Base-by-base conservation (phyloP, 2,113 vertebrate genomes). In the Rhinopomastus cyanomelas region DNA sequence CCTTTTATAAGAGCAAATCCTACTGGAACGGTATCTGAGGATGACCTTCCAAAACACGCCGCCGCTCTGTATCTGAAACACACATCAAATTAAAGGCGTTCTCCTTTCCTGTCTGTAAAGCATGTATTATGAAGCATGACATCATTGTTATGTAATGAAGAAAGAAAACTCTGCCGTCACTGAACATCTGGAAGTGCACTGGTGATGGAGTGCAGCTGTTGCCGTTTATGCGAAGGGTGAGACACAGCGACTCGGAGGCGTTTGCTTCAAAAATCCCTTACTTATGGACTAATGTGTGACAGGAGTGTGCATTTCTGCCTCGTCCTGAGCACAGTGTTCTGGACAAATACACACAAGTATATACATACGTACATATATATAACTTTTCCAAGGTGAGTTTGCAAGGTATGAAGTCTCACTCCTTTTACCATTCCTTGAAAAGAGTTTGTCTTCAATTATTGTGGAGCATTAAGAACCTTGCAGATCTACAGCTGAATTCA, bases 111-210 rank as follows among this genome's bases (percentile, higher is more conserved):
- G 25, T 56, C 67, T 62, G 37, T 55, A 55, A 68, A 48, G 66
- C 11, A 51, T 25, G 12, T 34, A 46, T 84, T 64, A 73, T 78
- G 71, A 60, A 90, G 15, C 62, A 85, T 94, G 90, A 83, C 79
- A 80, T 87, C 81, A 94, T 16, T 32, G 48, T 74, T 66, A 62
- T 85, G 87, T 59, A 85, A 90, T 34, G 74, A 90, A 80, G 82
- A 90, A 81, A 86, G 34, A 81, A 72, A 92, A 90, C 16, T 76
- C 32, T 93, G 57, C 55, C 19, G 7, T 73, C 12, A 20, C 26
- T 48, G 89, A 81, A 87, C 91, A 89, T 89, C 87, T 95, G 75
- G 81, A 82, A 48, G 44, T 59, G 16, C 42, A 77, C 37, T 80
- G 79, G n/a, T 73, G 75, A 90, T 87, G 52, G 12, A 55, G 37